Percentiles rank a stretch among this genome's conserved stretches.
phyloP scores from a whole-genome alignment of 2,888 invertebrate genomes.

The Drosophila demipolita region DNA sequence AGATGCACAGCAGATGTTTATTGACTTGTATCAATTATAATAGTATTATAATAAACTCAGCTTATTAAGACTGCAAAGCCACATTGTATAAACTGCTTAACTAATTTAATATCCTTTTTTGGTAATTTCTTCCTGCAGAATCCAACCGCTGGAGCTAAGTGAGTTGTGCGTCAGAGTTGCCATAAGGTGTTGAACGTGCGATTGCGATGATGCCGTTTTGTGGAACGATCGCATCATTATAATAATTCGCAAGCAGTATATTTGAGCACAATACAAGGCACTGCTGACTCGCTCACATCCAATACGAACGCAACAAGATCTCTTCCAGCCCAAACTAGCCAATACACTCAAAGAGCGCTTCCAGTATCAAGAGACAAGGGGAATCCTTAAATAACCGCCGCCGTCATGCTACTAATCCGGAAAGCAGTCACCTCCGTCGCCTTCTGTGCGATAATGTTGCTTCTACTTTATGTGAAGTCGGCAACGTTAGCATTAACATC shows the following conservation, averaged over 20 bases:
- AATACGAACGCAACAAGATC: slow-evolving; percentile 61
- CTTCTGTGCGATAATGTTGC: slow-evolving; percentile 60
- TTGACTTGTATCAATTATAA: background rate
- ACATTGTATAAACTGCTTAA: background rate
- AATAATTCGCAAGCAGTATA: slow-evolving; percentile 18
- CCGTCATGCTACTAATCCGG: slow-evolving; percentile 52
- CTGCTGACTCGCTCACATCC: slow-evolving; percentile 37
- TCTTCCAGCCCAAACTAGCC: slow-evolving; percentile 47
- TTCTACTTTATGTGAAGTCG: slow-evolving; percentile 78
- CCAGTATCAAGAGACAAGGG: slow-evolving; percentile 27
- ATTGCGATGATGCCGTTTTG: slow-evolving; percentile 54
- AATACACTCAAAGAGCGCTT: slow-evolving; percentile 48
- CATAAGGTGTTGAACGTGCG: slow-evolving; percentile 43
- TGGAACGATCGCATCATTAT: slow-evolving; percentile 35
- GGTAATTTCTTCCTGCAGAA: slow-evolving; percentile 3
- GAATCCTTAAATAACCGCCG: slow-evolving; percentile 3
- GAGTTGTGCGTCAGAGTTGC: slow-evolving; percentile 37
- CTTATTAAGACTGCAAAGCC: background rate
- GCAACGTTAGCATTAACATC: slow-evolving; percentile 59
- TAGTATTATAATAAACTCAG: background rate
- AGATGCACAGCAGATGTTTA: background rate
- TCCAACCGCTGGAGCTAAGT: slow-evolving; percentile 9
- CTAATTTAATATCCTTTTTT: background rate
- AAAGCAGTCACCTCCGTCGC: slow-evolving; percentile 48
- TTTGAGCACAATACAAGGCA: slow-evolving; percentile 28